These are phyloP conservation scores for Microctenopoma stevenorrisi DNA, from an alignment of 2,797 vertebrate genomes.

Conservation along the genomic window DNA sequence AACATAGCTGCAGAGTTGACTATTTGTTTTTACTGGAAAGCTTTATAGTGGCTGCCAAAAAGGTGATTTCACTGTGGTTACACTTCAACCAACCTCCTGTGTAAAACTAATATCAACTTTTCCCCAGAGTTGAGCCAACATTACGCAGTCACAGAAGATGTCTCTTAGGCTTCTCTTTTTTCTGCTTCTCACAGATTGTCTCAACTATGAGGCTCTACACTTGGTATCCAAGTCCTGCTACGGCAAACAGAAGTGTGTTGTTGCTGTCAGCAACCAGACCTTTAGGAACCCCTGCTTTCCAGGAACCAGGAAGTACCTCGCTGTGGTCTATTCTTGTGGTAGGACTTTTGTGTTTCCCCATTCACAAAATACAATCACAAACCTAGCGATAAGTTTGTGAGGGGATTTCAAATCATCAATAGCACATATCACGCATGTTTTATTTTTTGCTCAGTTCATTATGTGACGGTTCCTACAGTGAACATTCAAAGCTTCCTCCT, in stretches of 20 bases:
- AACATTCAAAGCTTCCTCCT: constrained; percentile 34
- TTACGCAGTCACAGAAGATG: neutral
- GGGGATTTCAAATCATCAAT: constrained; percentile 2
- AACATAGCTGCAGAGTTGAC: neutral
- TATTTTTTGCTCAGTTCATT: constrained; percentile 30
- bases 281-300: constrained; percentile 93
- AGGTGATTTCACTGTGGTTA: neutral
- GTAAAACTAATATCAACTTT: neutral
- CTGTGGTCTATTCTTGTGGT: constrained; percentile 94
- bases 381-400: neutral
- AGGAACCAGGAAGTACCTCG: constrained; percentile 93
- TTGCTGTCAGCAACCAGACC: constrained; percentile 85
- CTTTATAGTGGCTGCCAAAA: neutral
- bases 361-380: constrained; percentile 20
- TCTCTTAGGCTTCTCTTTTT: neutral
- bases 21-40: neutral
- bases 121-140: neutral
- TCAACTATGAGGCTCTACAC: constrained; percentile 89
- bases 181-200: constrained; percentile 86
- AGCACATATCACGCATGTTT: constrained; percentile 6
- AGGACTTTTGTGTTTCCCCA: constrained; percentile 69
- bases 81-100: constrained; percentile 11
- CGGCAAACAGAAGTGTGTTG: constrained; percentile 89
- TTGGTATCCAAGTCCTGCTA: constrained; percentile 90
- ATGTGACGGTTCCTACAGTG: constrained; percentile 1